Evolutionary conservation across 1,140 invertebrate species (phyloP).

Genomic region (Zaprionus nigranus): DNA sequence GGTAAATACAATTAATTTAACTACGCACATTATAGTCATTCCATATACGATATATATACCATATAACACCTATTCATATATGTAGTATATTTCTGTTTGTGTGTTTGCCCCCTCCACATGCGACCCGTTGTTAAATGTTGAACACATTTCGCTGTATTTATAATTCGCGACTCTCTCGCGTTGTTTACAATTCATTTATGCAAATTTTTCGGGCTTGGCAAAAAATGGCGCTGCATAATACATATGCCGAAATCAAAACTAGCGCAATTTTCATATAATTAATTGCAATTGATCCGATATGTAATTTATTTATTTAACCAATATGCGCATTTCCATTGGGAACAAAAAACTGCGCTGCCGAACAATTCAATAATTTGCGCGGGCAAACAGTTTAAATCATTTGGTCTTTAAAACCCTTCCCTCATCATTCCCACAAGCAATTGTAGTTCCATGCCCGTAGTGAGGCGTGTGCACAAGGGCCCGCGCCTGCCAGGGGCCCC

Average conservation of each 20-base stretch:
- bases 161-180: conserved; percentile 63
- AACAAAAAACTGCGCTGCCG: neutral
- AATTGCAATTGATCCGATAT: conserved; percentile 73
- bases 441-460: too few relatives aligned
- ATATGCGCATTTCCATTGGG: conserved; percentile 22
- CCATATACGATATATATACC: neutral
- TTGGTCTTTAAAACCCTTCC: conserved; percentile 1
- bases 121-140: conserved; percentile 22
- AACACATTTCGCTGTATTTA: conserved; percentile 57
- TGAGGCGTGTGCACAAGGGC: too few relatives aligned
- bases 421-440: too few relatives aligned
- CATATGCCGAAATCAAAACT: conserved; percentile 70
- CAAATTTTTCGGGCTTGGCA: conserved; percentile 49
- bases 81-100: neutral
- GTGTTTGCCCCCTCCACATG: conserved; percentile 23
- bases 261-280: conserved; percentile 70
- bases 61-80: neutral
- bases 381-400: conserved; percentile 36
- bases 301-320: conserved; percentile 65
- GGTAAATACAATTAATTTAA: conserved; percentile 61
- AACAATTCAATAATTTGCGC: conserved; percentile 40
- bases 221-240: conserved; percentile 49
- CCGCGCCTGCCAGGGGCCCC: too few relatives aligned
- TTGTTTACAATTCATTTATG: conserved; percentile 83
- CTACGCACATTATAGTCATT: neutral